Evolutionary conservation across 2,888 invertebrate genomes (phyloP), one percentile per base, ranked within the genome.

Genomic region (Monopis laevigella): DNA sequence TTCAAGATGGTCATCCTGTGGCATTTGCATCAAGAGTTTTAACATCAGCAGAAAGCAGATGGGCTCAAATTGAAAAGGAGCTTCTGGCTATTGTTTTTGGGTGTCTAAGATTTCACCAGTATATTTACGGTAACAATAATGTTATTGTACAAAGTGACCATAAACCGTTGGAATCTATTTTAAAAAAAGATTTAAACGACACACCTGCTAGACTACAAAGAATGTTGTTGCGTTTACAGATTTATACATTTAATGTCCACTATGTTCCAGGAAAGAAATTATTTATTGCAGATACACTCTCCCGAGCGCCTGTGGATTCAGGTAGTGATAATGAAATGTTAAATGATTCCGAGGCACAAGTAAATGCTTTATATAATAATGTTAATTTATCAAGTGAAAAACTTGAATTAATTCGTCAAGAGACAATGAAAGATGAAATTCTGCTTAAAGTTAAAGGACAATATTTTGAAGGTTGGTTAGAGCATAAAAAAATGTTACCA

Each of bases 281-380:
- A 26, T 46, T 50, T 16, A 43, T 59, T 17, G 53, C 58, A 4
- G 58, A 61, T 43, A 51, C 57, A 24, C 43, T 62, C 16, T 58
- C 57, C 2, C 46, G 58, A 21, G 46, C 44, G 17, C 43, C 51
- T 8, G 46, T 30, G 2, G 41, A 44, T 18, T 19, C 18, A 14
- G 19, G 2, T 42, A 44, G 39, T 38, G 7, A 8, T 7, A 24
- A 26, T 32, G 46, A 48, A 2, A 28, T 42, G 10, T 24, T 28
- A 3, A 11, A 27, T n/a, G 11, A 27, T 10, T 10, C 11, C 3
- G 27, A 27, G 6, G 27, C 11, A 6, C 27, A 24, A 7, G 24
- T 24, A 7, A 27, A 27, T 27, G 6, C 11, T 6, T 27, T 27
- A 11, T n/a, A 10, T 2, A 6, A 27, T n/a, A 27, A 27, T 27